Conservation (phyloP, 2,888 invertebrate species). For the Apotomis turbidana region DNA sequence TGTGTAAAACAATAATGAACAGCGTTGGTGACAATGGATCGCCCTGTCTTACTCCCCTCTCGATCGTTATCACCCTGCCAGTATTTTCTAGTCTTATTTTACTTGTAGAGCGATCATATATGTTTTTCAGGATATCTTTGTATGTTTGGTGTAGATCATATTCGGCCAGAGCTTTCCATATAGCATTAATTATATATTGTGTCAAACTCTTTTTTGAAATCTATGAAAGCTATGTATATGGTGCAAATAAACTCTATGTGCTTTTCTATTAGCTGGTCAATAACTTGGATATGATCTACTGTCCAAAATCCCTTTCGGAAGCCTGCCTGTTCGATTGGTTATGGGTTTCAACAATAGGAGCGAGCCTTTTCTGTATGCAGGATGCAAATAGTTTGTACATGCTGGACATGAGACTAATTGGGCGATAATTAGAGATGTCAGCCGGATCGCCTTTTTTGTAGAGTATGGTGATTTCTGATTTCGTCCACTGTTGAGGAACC, state of each 20-base stretch:
- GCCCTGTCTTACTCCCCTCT: too few relatives aligned
- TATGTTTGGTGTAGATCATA: too few relatives aligned
- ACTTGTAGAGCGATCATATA: too few relatives aligned
- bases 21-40: too few relatives aligned
- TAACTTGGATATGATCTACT: too few relatives aligned
- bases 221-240: neutral
- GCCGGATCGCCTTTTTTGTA: slow-evolving; percentile 48
- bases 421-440: slow-evolving; percentile 45
- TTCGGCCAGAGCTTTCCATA: neutral
- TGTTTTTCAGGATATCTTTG: too few relatives aligned
- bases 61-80: slow-evolving; percentile 1
- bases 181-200: neutral
- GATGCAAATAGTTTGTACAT: slow-evolving; percentile 34
- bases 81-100: too few relatives aligned
- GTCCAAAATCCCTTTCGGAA: too few relatives aligned
- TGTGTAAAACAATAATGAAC: too few relatives aligned
- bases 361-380: neutral
- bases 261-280: too few relatives aligned
- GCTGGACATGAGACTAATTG: slow-evolving; percentile 40
- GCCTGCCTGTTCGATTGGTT: too few relatives aligned
- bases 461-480: slow-evolving; percentile 45
- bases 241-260: too few relatives aligned
- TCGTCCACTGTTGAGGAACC: slow-evolving; percentile 41
- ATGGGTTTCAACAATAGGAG: neutral
- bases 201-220: neutral